Conservation (phyloP, 64 coral and sea anemone genomes). For the Pachyseris speciosa region DNA sequence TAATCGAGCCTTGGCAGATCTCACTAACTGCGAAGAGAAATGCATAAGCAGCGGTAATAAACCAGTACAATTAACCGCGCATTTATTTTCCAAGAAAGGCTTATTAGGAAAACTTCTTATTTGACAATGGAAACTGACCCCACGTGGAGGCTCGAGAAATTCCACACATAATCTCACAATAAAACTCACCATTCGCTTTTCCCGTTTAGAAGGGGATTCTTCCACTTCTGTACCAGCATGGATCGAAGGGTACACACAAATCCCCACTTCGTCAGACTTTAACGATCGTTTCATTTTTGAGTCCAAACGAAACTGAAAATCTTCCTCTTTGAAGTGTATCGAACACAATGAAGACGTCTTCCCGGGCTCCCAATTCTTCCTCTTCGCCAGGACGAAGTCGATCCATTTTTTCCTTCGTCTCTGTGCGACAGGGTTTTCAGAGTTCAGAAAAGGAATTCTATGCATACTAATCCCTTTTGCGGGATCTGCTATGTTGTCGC, state of each 20-base stretch:
- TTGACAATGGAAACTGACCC: no score
- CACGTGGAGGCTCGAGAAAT: no score
- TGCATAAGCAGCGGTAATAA: no score
- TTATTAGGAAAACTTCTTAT: no score
- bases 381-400: conserved; percentile 28
- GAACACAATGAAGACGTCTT: conserved; percentile 38
- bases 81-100: no score
- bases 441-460: conserved; percentile 39
- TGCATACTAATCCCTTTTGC: conserved; percentile 41
- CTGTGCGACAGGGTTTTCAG: not conserved
- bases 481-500: conserved; percentile 31
- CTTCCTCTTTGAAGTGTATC: conserved; percentile 56
- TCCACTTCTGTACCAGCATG: not conserved
- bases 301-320: conserved; percentile 5
- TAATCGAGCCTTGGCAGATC: no score
- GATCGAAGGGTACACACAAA: not conserved
- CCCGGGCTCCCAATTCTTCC: conserved; percentile 34
- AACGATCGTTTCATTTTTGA: not conserved
- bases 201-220: not conserved
- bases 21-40: no score
- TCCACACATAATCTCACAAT: not conserved
- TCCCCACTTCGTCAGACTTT: not conserved
- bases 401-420: conserved; percentile 33
- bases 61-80: no score
- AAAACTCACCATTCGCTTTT: not conserved